Evolutionary conservation across 2,888 invertebrate genomes (phyloP).

Genomic region (Lampropteryx suffumata): DNA sequence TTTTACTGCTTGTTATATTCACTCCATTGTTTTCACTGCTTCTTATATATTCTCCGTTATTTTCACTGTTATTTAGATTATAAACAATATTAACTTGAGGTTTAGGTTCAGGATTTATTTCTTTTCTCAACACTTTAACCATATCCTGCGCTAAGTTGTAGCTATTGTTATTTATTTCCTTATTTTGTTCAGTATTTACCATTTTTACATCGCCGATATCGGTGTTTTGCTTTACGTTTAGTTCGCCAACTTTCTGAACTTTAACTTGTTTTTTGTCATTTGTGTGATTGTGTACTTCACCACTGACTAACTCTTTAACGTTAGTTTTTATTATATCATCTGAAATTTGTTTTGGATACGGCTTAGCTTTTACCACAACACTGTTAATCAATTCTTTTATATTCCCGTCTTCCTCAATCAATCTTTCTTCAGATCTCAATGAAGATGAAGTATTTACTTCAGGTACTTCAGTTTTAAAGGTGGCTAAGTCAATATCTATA

Average conservation of each 20-base stretch:
- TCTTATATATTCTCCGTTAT: too few species aligned
- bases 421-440: neutral
- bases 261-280: neutral
- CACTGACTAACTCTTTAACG: too few species aligned
- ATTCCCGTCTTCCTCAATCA: neutral
- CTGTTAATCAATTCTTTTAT: neutral
- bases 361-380: neutral
- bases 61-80: too few species aligned
- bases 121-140: conserved; percentile 6
- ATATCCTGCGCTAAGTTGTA: conserved; percentile 12
- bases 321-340: neutral
- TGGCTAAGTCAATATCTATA: neutral
- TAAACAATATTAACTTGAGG: too few species aligned
- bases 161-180: neutral
- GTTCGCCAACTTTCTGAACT: too few species aligned
- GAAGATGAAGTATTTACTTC: conserved; percentile 1
- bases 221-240: neutral
- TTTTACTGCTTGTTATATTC: too few species aligned
- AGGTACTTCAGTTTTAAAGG: conserved; percentile 3
- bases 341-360: neutral
- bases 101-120: neutral
- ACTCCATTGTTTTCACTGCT: too few species aligned
- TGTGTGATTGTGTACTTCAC: neutral
- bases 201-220: neutral
- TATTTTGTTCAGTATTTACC: neutral